Evolutionary conservation across 1,140 invertebrate species (phyloP).

Genomic region (Caenorhabditis brenneri): DNA sequence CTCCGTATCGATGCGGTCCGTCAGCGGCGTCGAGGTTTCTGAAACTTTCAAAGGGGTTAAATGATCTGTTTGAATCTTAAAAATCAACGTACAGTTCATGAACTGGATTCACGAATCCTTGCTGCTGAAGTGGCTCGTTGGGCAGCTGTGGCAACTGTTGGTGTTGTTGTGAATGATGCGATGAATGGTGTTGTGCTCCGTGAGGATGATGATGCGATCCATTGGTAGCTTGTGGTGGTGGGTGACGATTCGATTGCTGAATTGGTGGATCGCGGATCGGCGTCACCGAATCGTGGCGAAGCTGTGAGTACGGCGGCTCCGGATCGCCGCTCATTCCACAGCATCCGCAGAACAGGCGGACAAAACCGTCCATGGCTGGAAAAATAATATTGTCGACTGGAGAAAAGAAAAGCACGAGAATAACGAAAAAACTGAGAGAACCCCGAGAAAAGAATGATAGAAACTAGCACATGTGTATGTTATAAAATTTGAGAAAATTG

Average conservation of each 20-base stretch:
- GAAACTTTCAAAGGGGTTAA: not conserved
- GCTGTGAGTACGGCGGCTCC: conserved; percentile 18
- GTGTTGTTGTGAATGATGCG: no score
- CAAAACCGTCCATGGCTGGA: not conserved
- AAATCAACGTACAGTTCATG: not conserved
- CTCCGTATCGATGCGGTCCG: not conserved
- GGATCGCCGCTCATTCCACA: not conserved
- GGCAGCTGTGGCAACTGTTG: no score
- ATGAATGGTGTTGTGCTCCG: not conserved
- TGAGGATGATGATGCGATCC: not conserved
- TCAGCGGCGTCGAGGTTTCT: not conserved
- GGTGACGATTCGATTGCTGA: no score
- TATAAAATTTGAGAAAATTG: no score
- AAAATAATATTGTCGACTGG: not conserved
- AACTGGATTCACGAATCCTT: conserved; percentile 28
- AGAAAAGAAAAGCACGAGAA: no score
- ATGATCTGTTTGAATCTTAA: not conserved
- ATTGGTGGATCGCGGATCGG: not conserved
- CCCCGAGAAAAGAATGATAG: no score
- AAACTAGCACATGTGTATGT: no score
- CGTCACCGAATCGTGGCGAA: not conserved
- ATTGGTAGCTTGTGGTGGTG: not conserved
- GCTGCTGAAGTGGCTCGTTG: not conserved
- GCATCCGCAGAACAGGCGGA: conserved; percentile 30
- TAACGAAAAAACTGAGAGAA: no score